A percentile compares a stretch with the other conserved stretches of the same genome.
Conservation (phyloP, 1,140 invertebrate species). For the Megalopta genalis region DNA sequence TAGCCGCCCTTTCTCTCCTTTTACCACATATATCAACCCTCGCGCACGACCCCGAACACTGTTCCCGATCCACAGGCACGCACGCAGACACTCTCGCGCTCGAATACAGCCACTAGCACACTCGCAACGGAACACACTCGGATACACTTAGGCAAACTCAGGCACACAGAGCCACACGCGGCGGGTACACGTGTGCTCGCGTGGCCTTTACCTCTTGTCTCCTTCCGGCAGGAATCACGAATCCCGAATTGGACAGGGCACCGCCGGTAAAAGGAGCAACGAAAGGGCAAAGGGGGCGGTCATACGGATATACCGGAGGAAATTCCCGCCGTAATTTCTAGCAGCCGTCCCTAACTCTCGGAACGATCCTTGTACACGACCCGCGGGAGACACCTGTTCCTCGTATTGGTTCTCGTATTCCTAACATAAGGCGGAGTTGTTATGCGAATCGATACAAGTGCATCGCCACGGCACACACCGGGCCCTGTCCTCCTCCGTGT, state of each 20-base stretch:
- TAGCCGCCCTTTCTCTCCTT: slow-evolving; percentile 8
- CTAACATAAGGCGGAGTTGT: slow-evolving; percentile 47
- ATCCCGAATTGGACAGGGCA: slow-evolving; percentile 54
- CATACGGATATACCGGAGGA: slow-evolving; percentile 42
- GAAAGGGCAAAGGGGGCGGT: slow-evolving; percentile 15
- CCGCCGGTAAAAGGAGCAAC: slow-evolving; percentile 59
- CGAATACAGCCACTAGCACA: no score
- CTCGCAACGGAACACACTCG: no score
- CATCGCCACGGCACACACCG: neutral
- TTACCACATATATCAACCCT: neutral
- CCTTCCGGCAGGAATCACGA: slow-evolving; percentile 61
- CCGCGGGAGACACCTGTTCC: slow-evolving; percentile 63
- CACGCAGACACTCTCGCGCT: no score
- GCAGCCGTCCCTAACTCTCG: slow-evolving; percentile 60
- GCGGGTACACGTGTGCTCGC: neutral
- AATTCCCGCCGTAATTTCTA: slow-evolving; percentile 62
- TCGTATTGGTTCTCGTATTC: slow-evolving; percentile 53
- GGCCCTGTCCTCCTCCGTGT: neutral
- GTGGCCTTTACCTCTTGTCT: slow-evolving; percentile 41
- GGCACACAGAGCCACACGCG: no score
- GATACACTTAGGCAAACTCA: no score
- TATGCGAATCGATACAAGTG: slow-evolving; percentile 52
- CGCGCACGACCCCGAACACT: neutral
- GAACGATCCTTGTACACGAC: slow-evolving; percentile 55
- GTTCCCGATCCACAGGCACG: neutral